phyloP scores from a whole-genome alignment of 2,797 vertebrate species.

The Ceyx erithaca region DNA sequence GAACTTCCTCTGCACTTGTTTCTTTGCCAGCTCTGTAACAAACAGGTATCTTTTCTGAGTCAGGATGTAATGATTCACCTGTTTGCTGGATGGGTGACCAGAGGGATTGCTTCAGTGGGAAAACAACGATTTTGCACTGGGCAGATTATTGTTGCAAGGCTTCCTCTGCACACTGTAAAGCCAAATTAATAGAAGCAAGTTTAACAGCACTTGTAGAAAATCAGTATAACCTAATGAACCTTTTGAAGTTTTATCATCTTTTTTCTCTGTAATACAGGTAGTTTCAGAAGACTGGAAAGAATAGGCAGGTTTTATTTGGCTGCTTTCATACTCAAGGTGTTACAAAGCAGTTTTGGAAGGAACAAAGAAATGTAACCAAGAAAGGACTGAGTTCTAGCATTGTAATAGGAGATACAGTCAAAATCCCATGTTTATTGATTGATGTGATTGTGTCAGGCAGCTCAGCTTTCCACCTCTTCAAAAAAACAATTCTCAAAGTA shows the following conservation, averaged over 20 bases:
- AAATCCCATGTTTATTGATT: background rate
- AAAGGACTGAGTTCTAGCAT: background rate
- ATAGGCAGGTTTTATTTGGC: background rate
- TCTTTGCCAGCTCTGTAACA: background rate
- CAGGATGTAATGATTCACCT: background rate
- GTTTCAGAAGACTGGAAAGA: slow-evolving; percentile 5
- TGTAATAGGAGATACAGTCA: background rate
- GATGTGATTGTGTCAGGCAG: background rate
- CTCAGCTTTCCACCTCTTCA: slow-evolving; percentile 8
- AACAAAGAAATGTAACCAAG: slow-evolving; percentile 16
- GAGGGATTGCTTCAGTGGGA: background rate
- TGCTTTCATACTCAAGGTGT: background rate
- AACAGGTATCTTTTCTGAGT: background rate
- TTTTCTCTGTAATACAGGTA: background rate
- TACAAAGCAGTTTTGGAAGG: background rate
- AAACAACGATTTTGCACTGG: background rate
- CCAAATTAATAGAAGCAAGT: slow-evolving; percentile 1
- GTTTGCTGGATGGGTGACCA: background rate
- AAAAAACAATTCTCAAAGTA: background rate
- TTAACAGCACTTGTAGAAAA: background rate
- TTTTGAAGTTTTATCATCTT: background rate
- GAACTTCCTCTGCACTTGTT: background rate
- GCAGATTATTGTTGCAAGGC: background rate
- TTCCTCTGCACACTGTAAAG: background rate
- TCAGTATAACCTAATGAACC: background rate